Conservation (phyloP, 2,888 invertebrate species). For the Eueremaeus valkanovi region DNA sequence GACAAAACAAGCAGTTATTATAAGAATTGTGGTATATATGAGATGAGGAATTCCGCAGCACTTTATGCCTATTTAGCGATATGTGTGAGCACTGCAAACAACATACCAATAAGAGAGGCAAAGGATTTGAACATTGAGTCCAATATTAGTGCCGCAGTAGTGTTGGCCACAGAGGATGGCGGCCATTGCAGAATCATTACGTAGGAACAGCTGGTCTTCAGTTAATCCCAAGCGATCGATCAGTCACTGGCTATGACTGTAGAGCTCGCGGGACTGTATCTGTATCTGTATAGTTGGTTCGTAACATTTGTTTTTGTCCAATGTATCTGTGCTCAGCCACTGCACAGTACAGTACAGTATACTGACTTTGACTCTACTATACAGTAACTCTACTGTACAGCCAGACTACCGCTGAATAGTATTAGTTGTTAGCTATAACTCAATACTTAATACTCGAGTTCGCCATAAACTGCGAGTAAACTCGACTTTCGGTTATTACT, state of each 20-base stretch:
- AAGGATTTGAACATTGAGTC: background rate
- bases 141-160: background rate
- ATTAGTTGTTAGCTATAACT: background rate
- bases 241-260: slow-evolving; percentile 10
- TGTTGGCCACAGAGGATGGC: background rate
- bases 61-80: slow-evolving; percentile 1
- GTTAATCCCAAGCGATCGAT: slow-evolving; percentile 7
- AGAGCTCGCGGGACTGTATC: background rate
- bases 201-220: slow-evolving; percentile 16
- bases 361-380: too few relatives aligned
- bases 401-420: too few relatives aligned
- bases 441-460: too few relatives aligned
- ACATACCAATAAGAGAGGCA: slow-evolving; percentile 5
- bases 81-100: background rate
- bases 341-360: too few relatives aligned
- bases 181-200: background rate
- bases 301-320: slow-evolving; percentile 23
- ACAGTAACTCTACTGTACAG: too few relatives aligned
- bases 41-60: background rate
- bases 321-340: too few relatives aligned
- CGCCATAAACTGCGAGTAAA: slow-evolving; percentile 14
- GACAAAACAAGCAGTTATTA: slow-evolving; percentile 10
- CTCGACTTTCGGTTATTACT: background rate
- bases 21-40: background rate
- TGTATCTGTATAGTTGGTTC: background rate